phyloP scores from a whole-genome alignment of 2,888 invertebrate genomes.

The Calliscelio sp. region DNA sequence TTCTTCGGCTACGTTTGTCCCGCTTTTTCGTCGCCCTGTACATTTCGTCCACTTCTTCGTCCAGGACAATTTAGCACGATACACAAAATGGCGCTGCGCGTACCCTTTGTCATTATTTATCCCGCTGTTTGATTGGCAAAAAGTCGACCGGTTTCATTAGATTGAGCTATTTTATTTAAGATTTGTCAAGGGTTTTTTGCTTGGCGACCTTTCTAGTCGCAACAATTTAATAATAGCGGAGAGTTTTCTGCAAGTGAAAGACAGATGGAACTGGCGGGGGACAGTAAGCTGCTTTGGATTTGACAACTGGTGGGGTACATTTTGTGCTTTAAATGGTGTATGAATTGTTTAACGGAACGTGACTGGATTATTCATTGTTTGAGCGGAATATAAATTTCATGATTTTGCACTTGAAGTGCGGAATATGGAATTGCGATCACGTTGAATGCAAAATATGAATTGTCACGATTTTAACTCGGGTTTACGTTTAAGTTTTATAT shows the following conservation, averaged over 20 bases:
- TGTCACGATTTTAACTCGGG: constrained; percentile 11
- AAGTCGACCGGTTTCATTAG: constrained; percentile 6
- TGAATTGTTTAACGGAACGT: constrained; percentile 13
- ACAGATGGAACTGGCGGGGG: too few relatives aligned
- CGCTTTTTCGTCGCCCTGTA: constrained; percentile 38
- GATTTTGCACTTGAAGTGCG: constrained; percentile 17
- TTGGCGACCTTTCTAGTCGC: too few relatives aligned
- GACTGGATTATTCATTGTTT: constrained; percentile 18
- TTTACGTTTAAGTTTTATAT: constrained; percentile 4
- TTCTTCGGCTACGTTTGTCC: constrained; percentile 52
- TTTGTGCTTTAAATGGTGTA: constrained; percentile 4
- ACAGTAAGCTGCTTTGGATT: too few relatives aligned
- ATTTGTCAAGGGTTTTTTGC: too few relatives aligned
- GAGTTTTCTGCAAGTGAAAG: too few relatives aligned
- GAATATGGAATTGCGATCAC: constrained; percentile 21
- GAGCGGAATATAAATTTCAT: constrained; percentile 25
- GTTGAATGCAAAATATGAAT: constrained; percentile 24
- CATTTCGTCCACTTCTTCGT: constrained; percentile 19
- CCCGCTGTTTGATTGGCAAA: constrained; percentile 10
- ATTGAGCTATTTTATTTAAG: too few relatives aligned
- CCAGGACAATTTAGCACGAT: constrained; percentile 13
- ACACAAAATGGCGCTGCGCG: constrained; percentile 1
- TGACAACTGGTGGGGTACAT: too few relatives aligned
- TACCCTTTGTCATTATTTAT: not conserved
- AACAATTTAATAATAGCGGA: too few relatives aligned